Conservation (phyloP, 2,797 vertebrate species). For the Onychomys torridus region DNA sequence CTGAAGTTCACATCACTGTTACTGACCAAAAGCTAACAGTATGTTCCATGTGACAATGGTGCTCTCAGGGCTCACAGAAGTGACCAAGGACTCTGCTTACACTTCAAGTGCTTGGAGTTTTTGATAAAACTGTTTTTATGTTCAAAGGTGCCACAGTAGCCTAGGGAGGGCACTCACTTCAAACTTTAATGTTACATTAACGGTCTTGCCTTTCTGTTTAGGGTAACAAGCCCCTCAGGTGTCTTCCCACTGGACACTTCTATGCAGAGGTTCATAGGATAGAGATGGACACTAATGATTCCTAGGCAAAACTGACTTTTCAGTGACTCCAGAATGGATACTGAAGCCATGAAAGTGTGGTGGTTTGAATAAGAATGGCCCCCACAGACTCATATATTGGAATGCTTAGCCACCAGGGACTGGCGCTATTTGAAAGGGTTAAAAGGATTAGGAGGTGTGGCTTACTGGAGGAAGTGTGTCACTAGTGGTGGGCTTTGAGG, state of each 20-base stretch:
- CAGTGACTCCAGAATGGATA: background rate
- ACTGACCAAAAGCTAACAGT: fast-evolving
- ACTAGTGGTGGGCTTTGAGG: background rate
- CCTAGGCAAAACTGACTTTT: background rate
- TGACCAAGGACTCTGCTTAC: background rate
- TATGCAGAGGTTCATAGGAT: background rate
- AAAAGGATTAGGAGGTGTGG: background rate
- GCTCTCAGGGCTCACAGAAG: too few species aligned
- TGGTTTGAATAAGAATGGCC: background rate
- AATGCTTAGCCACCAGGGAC: background rate
- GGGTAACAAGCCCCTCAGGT: background rate
- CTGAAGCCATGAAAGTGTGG: background rate
- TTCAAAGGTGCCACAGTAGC: background rate
- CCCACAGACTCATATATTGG: background rate
- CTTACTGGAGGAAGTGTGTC: background rate
- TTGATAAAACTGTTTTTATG: background rate
- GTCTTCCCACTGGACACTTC: background rate
- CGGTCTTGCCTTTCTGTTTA: background rate
- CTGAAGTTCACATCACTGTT: fast-evolving
- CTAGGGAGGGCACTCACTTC: background rate
- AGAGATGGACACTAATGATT: background rate
- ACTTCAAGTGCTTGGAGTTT: background rate
- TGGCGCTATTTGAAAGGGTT: background rate
- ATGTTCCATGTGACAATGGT: fast-evolving
- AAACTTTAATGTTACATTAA: background rate